phyloP scores from a whole-genome alignment of 2,888 invertebrate species.

The Amblyjoppa fuscipennis region DNA sequence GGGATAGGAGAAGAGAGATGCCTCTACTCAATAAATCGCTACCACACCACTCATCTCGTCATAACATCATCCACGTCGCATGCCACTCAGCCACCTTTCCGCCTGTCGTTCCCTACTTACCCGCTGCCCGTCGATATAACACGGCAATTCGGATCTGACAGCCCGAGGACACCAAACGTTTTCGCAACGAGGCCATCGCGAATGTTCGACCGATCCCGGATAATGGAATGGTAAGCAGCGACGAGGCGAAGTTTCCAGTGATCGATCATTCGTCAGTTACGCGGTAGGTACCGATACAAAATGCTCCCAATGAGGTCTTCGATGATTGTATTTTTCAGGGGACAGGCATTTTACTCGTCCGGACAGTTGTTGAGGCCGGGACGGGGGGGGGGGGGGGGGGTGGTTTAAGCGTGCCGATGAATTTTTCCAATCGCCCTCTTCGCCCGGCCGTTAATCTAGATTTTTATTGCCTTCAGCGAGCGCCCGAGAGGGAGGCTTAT shows the following conservation, averaged over 20 bases:
- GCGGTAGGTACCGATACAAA: background rate
- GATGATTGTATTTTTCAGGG: background rate
- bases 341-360: background rate
- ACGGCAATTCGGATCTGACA: conserved; percentile 30
- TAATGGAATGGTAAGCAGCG: background rate
- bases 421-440: conserved; percentile 56
- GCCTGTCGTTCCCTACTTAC: conserved; percentile 43
- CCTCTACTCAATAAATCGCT: conserved; percentile 78
- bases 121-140: conserved; percentile 16
- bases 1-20: conserved; percentile 65
- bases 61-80: conserved; percentile 76
- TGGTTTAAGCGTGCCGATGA: conserved; percentile 50
- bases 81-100: conserved; percentile 71
- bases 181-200: background rate
- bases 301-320: background rate
- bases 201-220: background rate
- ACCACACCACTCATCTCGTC: conserved; percentile 74
- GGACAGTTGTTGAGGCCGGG: conserved; percentile 10
- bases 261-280: background rate
- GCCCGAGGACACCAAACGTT: conserved; percentile 19
- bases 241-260: background rate
- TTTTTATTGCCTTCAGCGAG: conserved; percentile 53
- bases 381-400: no score
- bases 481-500: conserved; percentile 47
- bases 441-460: conserved; percentile 58